Base-by-base conservation (phyloP, 2,113 vertebrate genomes). In the Coracopsis vasa region DNA sequence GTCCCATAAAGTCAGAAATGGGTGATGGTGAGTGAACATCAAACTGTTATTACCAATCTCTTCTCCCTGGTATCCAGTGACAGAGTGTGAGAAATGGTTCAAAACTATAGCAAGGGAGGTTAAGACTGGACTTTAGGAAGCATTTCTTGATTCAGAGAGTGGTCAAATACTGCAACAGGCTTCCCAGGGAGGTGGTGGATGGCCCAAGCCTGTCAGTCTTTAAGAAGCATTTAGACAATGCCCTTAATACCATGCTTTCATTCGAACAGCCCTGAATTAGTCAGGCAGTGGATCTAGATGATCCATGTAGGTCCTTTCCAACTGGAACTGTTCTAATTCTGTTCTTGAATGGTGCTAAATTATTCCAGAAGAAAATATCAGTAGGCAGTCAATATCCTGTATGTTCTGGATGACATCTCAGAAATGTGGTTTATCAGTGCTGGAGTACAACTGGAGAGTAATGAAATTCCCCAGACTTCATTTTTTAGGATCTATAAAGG, bases 81-180 rank as follows among this genome's bases (percentile, higher is more conserved):
- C 1, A 62, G 41, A 4, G 37, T 3, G 0, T 0, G 0, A 53
- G 24, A 12, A 67, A 86, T 45, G 16, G 62, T 41, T 51, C 15
- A 88, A 50, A 82, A 25, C 15, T 79, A 66, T 2, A 2, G 17
- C 10, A 35, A 9, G 5, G 47, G 25, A 41, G 28, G 20, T 53
- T 73, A 28, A 79, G n/a, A 28, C 10, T 35, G 23, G 35, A 77
- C 7, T 27, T 27, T 7, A 62, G 31, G 24, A 70, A 74, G 15
- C 13, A 31, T 50, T 62, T 82, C 13, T 70, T 45, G 53, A 47
- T 13, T 4, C 0, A 58, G 29, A 47, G 21, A 7, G 3, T 56
- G 21, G 6, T 78, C 35, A 61, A 60, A 73, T 16, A 11, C 23
- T 17, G 6, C 13, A 66, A 31, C 16, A 62, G 20, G 11, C 27